These are phyloP conservation scores for Cynopterus brachyotis DNA, from an alignment of 2,113 vertebrate genomes.

Conservation along the genomic window DNA sequence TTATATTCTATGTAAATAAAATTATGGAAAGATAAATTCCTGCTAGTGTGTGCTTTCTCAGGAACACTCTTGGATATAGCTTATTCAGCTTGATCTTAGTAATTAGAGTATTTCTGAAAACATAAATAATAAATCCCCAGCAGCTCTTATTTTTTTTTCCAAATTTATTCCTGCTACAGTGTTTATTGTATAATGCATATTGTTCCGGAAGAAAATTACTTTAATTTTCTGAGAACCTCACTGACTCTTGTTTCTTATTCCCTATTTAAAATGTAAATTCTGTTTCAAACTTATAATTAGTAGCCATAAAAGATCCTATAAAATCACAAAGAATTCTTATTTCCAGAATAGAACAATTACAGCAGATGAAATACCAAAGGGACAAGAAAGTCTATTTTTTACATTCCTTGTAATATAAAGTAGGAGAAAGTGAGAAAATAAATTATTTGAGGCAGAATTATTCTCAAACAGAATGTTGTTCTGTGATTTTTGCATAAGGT, in stretches of 20 bases:
- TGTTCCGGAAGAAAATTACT: conserved; percentile 52
- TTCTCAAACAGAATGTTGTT: conserved; percentile 40
- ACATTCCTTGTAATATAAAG: background rate
- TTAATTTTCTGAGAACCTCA: conserved; percentile 6
- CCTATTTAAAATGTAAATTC: conserved; percentile 30
- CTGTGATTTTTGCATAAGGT: conserved; percentile 38
- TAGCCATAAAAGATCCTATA: background rate
- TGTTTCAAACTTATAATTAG: conserved; percentile 31
- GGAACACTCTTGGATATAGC: background rate
- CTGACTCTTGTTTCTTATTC: conserved; percentile 48
- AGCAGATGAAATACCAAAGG: conserved; percentile 39
- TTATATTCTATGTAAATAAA: conserved; percentile 5
- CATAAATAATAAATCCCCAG: background rate
- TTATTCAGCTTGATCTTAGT: background rate
- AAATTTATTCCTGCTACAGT: background rate
- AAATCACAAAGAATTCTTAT: conserved; percentile 47
- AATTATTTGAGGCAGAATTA: conserved; percentile 33
- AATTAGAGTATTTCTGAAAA: conserved; percentile 24
- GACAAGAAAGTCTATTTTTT: conserved; percentile 26
- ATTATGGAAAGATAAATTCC: background rate
- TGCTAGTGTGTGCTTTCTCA: background rate
- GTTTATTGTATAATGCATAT: conserved; percentile 37
- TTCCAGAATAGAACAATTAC: conserved; percentile 2
- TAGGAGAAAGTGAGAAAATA: conserved; percentile 4
- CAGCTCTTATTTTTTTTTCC: background rate